phyloP scores from a whole-genome alignment of 1,140 invertebrate species.

The Spodoptera litura region DNA sequence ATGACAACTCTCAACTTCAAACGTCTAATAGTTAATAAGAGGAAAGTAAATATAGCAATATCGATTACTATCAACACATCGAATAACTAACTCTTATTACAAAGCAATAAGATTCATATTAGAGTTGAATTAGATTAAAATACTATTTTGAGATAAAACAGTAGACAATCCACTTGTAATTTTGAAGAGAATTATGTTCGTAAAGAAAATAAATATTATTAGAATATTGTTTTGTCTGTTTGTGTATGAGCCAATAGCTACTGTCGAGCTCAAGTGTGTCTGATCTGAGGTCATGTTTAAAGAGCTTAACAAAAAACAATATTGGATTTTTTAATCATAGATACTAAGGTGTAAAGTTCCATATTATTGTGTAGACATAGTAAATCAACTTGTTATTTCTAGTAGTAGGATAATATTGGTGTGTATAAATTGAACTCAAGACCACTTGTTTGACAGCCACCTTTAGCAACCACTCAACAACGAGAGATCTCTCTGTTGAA shows the following conservation, averaged over 20 bases:
- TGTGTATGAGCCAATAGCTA: conserved; percentile 19
- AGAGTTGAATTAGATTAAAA: not conserved
- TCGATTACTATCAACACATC: conserved; percentile 27
- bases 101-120: not conserved
- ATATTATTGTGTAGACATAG: too few relatives aligned
- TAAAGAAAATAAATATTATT: conserved; percentile 6
- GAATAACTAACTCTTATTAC: conserved; percentile 3
- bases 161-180: not conserved
- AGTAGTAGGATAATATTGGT: too few relatives aligned
- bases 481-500: too few relatives aligned
- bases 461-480: too few relatives aligned
- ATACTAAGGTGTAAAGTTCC: not conserved
- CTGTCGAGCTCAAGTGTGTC: not conserved
- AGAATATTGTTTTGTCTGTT: too few relatives aligned
- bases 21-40: conserved; percentile 7
- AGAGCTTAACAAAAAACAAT: not conserved
- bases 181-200: conserved; percentile 12
- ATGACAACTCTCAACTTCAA: conserved; percentile 14
- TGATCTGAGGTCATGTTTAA: conserved; percentile 9
- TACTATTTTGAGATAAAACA: not conserved
- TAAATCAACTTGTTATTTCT: too few relatives aligned
- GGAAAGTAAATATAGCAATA: conserved; percentile 24
- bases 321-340: not conserved
- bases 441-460: too few relatives aligned
- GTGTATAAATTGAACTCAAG: not conserved